A percentile compares a stretch with the other conserved stretches of the same genome.
Conservation (phyloP, 1,140 invertebrate species). For the Tetranychus cinnabarinus region DNA sequence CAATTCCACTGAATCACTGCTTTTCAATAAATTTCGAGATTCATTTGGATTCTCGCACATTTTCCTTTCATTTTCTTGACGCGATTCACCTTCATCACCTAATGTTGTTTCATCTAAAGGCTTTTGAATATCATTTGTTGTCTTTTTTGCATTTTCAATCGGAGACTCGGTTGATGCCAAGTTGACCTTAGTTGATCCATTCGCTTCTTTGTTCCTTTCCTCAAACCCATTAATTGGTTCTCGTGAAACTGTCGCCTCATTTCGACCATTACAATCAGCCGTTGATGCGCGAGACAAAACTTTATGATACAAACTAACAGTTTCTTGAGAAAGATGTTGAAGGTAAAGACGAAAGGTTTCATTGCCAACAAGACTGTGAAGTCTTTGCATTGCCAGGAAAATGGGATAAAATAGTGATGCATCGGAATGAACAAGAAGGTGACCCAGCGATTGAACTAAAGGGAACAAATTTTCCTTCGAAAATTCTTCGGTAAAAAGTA, state of each 20-base stretch:
- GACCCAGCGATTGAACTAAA: constrained; percentile 11
- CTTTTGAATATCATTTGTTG: too few relatives aligned
- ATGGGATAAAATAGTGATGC: constrained; percentile 14
- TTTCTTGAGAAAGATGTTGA: neutral
- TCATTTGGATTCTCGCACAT: too few relatives aligned
- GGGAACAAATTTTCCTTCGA: constrained; percentile 13
- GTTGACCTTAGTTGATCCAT: too few relatives aligned
- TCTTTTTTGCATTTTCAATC: neutral
- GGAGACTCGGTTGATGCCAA: neutral
- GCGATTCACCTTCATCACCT: too few relatives aligned
- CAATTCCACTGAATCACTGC: too few relatives aligned
- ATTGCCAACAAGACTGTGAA: constrained; percentile 12
- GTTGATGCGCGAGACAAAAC: neutral
- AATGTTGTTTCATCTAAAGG: too few relatives aligned
- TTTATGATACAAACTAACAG: neutral
- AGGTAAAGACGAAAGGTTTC: constrained; percentile 6
- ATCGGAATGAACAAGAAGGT: constrained; percentile 12
- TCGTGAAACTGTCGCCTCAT: neutral
- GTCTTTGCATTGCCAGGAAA: constrained; percentile 14
- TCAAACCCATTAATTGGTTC: neutral
- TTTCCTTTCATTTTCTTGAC: too few relatives aligned
- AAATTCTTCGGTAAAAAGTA: constrained; percentile 14
- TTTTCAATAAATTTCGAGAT: too few relatives aligned
- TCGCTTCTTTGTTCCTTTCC: too few relatives aligned
- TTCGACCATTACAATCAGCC: neutral